Base-by-base conservation (phyloP, 2,888 invertebrate species). In the Macrophya annulata region DNA sequence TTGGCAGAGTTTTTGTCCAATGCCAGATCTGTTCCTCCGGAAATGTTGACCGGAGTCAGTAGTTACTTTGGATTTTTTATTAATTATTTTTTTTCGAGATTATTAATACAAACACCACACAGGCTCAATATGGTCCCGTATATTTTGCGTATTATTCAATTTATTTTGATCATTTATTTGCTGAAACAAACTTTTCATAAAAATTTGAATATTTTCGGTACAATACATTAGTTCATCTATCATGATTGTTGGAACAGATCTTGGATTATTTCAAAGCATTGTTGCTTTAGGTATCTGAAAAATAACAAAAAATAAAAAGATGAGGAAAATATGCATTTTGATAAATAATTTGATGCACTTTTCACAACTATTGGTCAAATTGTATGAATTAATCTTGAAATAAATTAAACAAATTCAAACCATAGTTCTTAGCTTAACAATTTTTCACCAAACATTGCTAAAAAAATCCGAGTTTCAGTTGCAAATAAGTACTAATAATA, bases 1-100 rank as follows among this genome's bases (percentile, higher is more conserved):
- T 94, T 95, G 93, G 93, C 94, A 87, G 94, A 93, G 79, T 95
- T 94, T 45, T 91, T 95, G 15, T 87, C 93, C 43, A 93, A 94
- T 77, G 94, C 95, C 0, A 94, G 93, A 88, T 95, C 95, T 0
- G 95, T 95, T 51, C 95, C 95, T 0, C 91, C 94, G 31, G 95
- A 95, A 89, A 95, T 95, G 85, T 90, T 95, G 5, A 88, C 89
- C 85, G 93, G 93, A 85, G 94, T 93, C 85, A 88, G 92, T 79
- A 43, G 83, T 40, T 86, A 72, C 31, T 31, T 31, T 31, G 31
- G 31, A 31, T 31, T 31, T 2, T 3, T 31, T n/a, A 8, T 55
- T 55, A n/a, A n/a, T 55, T 1, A n/a, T 55, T 55, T n/a, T n/a
- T n/a, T 1, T n/a, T n/a, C n/a, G n/a, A 55, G 5, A 51, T 17